Evolutionary conservation across 2,113 vertebrate species (phyloP).

Genomic region (Nycticorax nycticorax): DNA sequence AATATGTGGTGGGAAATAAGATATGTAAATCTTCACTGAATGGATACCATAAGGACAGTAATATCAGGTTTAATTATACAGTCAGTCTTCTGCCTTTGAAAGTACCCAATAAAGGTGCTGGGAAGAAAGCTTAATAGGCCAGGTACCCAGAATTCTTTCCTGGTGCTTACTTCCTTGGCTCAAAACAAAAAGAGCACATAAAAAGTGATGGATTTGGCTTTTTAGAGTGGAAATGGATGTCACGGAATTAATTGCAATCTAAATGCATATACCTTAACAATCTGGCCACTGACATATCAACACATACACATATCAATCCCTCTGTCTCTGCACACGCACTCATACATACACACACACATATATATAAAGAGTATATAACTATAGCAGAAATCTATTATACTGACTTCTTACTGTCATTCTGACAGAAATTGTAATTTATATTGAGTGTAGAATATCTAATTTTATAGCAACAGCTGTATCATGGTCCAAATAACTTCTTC

Average conservation of each 20-base stretch:
- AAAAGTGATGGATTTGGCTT: background rate
- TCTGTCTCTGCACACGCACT: background rate
- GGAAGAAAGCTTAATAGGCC: background rate
- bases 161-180: background rate
- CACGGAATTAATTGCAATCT: background rate
- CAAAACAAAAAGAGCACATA: background rate
- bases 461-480: slow-evolving; percentile 15
- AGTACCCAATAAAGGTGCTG: background rate
- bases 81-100: background rate
- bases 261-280: background rate
- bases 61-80: background rate
- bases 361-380: background rate
- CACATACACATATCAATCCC: background rate
- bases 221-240: background rate
- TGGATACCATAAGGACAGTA: background rate
- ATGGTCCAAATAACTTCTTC: background rate
- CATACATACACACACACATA: background rate
- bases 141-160: background rate
- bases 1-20: background rate
- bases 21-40: background rate
- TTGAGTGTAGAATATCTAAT: background rate
- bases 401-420: background rate
- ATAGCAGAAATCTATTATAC: background rate
- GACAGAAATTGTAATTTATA: slow-evolving; percentile 3
- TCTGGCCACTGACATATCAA: background rate